Evolutionary conservation across 2,113 vertebrate species (phyloP).

Genomic region (Ictalurus punctatus): DNA sequence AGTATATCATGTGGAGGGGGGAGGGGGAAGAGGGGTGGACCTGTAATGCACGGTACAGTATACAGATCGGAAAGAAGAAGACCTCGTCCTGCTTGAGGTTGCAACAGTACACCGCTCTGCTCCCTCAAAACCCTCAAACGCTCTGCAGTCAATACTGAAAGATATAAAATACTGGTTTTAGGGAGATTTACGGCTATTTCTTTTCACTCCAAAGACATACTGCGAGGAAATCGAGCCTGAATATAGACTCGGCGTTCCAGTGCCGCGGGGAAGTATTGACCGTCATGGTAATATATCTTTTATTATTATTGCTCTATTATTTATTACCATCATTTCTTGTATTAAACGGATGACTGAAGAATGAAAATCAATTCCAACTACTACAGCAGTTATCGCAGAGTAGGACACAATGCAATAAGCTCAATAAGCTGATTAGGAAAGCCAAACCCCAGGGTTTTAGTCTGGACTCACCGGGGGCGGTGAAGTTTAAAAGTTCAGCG

Average conservation of each 20-base stretch:
- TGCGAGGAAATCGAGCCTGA: neutral
- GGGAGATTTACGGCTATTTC: neutral
- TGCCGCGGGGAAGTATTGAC: neutral
- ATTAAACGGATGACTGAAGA: neutral
- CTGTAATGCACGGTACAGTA: neutral
- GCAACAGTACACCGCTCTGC: conserved; percentile 9
- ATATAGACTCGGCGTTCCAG: neutral
- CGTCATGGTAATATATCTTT: conserved; percentile 12
- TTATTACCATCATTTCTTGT: conserved; percentile 24
- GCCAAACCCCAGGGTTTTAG: neutral
- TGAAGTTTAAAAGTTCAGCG: neutral
- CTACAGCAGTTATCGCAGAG: neutral
- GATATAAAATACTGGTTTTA: conserved; percentile 9
- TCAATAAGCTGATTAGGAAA: neutral
- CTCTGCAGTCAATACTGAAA: neutral
- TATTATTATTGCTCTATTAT: conserved; percentile 27
- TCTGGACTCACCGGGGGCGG: neutral
- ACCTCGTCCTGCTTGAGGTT: neutral
- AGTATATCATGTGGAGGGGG: neutral
- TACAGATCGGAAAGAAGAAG: neutral
- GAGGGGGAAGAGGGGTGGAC: no score
- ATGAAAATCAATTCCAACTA: neutral
- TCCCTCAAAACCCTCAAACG: conserved; percentile 5
- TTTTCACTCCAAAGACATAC: neutral
- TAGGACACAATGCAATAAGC: neutral